Evolutionary conservation across 2,888 invertebrate species (phyloP).

Genomic region (Epirrita christyi): DNA sequence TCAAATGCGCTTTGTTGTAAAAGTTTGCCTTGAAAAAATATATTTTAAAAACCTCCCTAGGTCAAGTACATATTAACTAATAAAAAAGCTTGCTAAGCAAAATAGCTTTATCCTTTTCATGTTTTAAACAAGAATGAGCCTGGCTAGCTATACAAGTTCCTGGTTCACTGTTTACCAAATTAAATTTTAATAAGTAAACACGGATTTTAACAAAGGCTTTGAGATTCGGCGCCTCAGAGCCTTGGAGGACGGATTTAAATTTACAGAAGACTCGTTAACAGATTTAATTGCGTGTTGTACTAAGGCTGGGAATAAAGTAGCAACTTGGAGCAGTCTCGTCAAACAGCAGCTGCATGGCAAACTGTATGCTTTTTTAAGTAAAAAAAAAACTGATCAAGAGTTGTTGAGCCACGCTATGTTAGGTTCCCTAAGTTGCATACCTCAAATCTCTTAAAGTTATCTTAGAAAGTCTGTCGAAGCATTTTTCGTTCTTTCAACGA

Average conservation of each 20-base stretch:
- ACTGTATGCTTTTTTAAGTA: too few species aligned
- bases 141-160: not conserved
- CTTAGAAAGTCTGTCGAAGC: too few species aligned
- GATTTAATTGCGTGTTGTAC: slow-evolving; percentile 46
- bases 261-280: slow-evolving; percentile 45
- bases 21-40: not conserved
- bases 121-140: not conserved
- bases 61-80: too few species aligned
- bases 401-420: too few species aligned
- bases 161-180: slow-evolving; percentile 23
- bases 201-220: slow-evolving; percentile 31
- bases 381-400: too few species aligned
- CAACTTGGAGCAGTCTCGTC: not conserved
- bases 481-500: too few species aligned
- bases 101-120: too few species aligned
- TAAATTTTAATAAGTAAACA: slow-evolving; percentile 33
- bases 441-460: too few species aligned
- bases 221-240: slow-evolving; percentile 4
- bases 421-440: too few species aligned
- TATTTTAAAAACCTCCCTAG: too few species aligned
- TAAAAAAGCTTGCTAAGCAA: not conserved
- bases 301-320: not conserved
- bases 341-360: not conserved
- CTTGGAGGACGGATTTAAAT: slow-evolving; percentile 39
- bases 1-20: not conserved